Evolutionary conservation across 1,140 invertebrate species (phyloP).

Genomic region (Bombus huntii): DNA sequence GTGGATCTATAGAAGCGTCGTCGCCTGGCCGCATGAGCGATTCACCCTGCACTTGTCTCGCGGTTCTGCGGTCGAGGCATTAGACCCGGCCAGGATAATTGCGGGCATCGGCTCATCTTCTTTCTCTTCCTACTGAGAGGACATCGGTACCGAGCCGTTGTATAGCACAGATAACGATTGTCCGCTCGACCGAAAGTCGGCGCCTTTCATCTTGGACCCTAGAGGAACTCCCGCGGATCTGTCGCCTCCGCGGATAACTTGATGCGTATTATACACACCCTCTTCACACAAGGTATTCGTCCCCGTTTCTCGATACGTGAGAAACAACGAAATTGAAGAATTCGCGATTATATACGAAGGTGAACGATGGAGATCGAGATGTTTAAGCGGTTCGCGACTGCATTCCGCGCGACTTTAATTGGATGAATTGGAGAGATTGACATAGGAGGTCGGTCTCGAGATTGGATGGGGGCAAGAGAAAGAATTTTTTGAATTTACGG

Average conservation of each 20-base stretch:
- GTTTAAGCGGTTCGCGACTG: constrained; percentile 35
- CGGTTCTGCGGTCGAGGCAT: constrained; percentile 44
- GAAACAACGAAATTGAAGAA: constrained; percentile 6
- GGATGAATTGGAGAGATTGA: constrained; percentile 1
- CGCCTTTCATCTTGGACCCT: constrained; percentile 55
- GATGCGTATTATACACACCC: constrained; percentile 4
- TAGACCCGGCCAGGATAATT: constrained; percentile 54
- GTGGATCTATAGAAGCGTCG: constrained; percentile 24
- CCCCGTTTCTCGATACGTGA: neutral
- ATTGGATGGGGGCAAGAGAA: neutral
- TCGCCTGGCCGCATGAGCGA: constrained; percentile 38
- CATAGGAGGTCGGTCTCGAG: neutral
- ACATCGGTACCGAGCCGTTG: constrained; percentile 29
- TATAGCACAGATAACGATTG: constrained; percentile 74
- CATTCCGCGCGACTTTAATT: constrained; percentile 14
- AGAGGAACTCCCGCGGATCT: constrained; percentile 24
- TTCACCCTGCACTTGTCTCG: constrained; percentile 53
- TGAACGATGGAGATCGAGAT: neutral
- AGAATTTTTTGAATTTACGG: neutral
- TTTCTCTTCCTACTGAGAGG: constrained; percentile 45
- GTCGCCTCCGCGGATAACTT: constrained; percentile 18
- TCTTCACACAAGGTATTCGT: neutral
- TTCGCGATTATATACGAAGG: neutral
- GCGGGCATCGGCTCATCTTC: constrained; percentile 35
- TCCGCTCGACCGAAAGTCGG: constrained; percentile 53